phyloP scores from a whole-genome alignment of 2,888 invertebrate species.

The Coleophora deauratella region DNA sequence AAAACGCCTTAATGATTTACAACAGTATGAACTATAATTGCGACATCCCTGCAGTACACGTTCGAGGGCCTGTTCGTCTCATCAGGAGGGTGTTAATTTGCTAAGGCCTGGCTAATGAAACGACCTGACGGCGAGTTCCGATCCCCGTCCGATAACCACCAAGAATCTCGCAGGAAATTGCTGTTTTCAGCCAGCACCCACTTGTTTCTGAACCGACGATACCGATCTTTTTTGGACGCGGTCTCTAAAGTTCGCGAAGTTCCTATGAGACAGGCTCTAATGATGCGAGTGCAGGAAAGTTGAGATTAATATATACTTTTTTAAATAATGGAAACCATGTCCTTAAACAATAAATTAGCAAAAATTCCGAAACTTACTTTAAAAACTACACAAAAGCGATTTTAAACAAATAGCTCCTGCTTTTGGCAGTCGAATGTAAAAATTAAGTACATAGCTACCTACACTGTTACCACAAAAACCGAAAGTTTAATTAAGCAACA shows the following conservation, averaged over 20 bases:
- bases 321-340: too few species aligned
- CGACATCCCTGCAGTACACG: slow-evolving; percentile 2
- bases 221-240: slow-evolving; percentile 30
- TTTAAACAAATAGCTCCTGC: too few species aligned
- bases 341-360: too few species aligned
- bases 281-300: too few species aligned
- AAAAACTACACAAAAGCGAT: too few species aligned
- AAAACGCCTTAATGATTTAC: too few species aligned
- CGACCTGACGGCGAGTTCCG: slow-evolving; percentile 43
- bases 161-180: slow-evolving; percentile 68
- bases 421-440: too few species aligned
- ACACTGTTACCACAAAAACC: slow-evolving; percentile 4
- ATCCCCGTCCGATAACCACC: slow-evolving; percentile 56
- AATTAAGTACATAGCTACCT: too few species aligned
- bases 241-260: neutral
- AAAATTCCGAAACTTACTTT: too few species aligned
- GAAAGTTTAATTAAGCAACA: slow-evolving; percentile 36
- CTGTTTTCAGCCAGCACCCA: slow-evolving; percentile 48
- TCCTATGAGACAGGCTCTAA: slow-evolving; percentile 9
- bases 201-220: slow-evolving; percentile 35
- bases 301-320: too few species aligned
- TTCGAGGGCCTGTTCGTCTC: slow-evolving; percentile 33
- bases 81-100: slow-evolving; percentile 68
- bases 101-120: slow-evolving; percentile 67
- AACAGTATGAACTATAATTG: too few species aligned